Percentiles rank a stretch among this genome's conserved stretches.
phyloP scores from a whole-genome alignment of 2,113 vertebrate species.

The Vicugna pacos region DNA sequence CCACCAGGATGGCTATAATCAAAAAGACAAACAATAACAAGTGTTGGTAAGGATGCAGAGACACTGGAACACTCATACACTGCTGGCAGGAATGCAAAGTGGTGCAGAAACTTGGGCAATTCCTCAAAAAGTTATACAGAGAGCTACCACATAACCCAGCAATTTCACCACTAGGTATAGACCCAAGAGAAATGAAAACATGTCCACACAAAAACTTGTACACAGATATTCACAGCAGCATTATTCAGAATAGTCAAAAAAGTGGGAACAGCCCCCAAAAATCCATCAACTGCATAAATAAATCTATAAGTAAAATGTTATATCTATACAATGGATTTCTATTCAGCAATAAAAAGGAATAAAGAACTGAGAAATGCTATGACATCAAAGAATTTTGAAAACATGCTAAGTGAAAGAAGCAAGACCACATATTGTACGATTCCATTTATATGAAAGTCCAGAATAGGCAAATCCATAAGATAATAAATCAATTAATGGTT shows the following conservation, averaged over 20 bases:
- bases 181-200: conserved; percentile 6
- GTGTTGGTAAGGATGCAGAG: background rate
- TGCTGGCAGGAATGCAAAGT: conserved; percentile 29
- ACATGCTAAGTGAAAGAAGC: conserved; percentile 16
- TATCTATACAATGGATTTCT: background rate
- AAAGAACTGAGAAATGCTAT: background rate
- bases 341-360: conserved; percentile 49
- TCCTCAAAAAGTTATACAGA: conserved; percentile 50
- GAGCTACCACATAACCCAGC: background rate
- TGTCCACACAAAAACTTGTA: background rate
- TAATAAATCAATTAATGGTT: background rate
- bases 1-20: background rate
- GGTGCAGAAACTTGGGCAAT: background rate
- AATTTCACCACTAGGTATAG: background rate
- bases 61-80: background rate
- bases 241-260: conserved; percentile 39
- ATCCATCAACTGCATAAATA: background rate
- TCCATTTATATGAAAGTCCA: conserved; percentile 12
- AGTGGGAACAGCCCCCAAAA: background rate
- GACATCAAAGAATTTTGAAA: conserved; percentile 29
- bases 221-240: background rate
- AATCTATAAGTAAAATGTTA: background rate
- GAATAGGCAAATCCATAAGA: background rate
- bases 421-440: background rate
- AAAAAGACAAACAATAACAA: conserved; percentile 15